Base-by-base conservation (phyloP, 2,888 invertebrate species). In the Blera fallax region DNA sequence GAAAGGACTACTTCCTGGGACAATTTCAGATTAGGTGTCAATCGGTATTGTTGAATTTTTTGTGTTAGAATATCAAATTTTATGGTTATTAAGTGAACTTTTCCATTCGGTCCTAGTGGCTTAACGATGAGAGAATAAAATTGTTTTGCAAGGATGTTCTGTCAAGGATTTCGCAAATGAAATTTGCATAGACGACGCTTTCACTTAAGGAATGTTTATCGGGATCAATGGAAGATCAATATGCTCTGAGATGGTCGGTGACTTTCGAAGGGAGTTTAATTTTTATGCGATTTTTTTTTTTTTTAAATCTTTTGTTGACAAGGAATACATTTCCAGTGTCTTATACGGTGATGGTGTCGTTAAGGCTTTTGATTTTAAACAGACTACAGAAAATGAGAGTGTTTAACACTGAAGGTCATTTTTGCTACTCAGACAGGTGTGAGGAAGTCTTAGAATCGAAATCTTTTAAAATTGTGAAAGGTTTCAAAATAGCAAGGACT, bases 31-130 rank as follows among this genome's bases (percentile, higher is more conserved):
- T 84, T 76, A 84, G 84, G 84, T 84, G 84, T 79, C 80, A 84
- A 80, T 84, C 64, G 84, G 79, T 74, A 80, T 84, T 76, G 84
- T 79, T 80, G 64, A 80, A 64, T 76, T 80, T n/a, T 83, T 79
- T 70, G 34, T 76, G 43, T 43, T 58, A 5, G 79, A 84, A 79
- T 79, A 84, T 84, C 74, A 84, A 84, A 84, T 84, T 84, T 84
- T 56, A 84, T 80, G 69, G 74, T 84, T 84, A 84, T 84, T 69
- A 84, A 79, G 79, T 79, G 69, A 64, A 84, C 64, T 79, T 79
- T 69, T 32, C 62, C 67, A 34, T 73, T 37, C 67, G 34, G 56
- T 48, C 67, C 37, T 27, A 21, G 10, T 40, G 45, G 37, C 45
- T 52, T 34, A 48, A 18, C 56, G 56, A 21, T 50, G 32, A 11